Evolutionary conservation across 2,797 vertebrate species (phyloP).

Genomic region (Cottoperca gobio): DNA sequence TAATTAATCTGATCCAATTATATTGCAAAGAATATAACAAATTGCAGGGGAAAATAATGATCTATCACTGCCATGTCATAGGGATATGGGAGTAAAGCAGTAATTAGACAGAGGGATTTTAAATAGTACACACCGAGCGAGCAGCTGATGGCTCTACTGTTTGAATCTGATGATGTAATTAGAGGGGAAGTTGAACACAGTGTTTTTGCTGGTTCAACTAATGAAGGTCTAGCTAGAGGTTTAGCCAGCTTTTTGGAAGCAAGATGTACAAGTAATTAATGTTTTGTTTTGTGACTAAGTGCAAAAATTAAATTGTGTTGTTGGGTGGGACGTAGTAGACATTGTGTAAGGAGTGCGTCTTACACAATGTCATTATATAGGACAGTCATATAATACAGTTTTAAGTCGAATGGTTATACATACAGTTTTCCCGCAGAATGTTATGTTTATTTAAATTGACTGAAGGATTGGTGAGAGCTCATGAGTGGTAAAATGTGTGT

Average conservation of each 20-base stretch:
- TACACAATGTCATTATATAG: neutral
- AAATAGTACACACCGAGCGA: constrained; percentile 88
- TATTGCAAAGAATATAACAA: constrained; percentile 99
- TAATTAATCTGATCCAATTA: constrained; percentile 99
- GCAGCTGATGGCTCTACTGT: constrained; percentile 89
- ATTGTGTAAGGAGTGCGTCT: neutral
- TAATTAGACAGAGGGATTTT: constrained; percentile 97
- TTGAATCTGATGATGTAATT: constrained; percentile 97
- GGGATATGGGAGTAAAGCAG: constrained; percentile 96
- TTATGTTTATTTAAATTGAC: constrained; percentile 13
- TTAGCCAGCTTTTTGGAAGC: constrained; percentile 52
- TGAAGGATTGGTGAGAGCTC: constrained; percentile 45
- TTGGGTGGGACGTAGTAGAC: constrained; percentile 32
- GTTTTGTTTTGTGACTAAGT: constrained; percentile 23
- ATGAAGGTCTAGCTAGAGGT: constrained; percentile 82
- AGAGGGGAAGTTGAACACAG: constrained; percentile 87
- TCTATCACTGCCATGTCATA: constrained; percentile 98
- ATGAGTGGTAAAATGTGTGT: constrained; percentile 85
- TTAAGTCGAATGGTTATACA: neutral
- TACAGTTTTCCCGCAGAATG: neutral
- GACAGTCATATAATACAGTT: neutral
- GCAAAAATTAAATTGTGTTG: constrained; percentile 43
- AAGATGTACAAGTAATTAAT: constrained; percentile 68
- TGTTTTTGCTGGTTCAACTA: constrained; percentile 85
- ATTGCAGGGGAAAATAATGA: constrained; percentile 99